Conservation (phyloP, 2,888 invertebrate genomes). For the Microplitis deprimator region DNA sequence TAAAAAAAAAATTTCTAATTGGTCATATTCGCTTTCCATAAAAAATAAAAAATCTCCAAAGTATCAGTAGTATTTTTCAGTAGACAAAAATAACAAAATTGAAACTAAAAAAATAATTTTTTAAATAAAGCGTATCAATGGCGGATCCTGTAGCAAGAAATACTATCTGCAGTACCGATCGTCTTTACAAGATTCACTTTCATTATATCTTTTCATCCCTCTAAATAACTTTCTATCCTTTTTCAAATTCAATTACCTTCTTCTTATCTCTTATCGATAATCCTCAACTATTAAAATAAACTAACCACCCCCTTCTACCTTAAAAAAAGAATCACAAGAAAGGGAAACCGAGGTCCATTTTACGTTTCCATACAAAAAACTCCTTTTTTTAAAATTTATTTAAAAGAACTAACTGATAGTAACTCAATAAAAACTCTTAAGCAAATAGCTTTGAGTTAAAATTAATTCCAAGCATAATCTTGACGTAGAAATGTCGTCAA, state of each 20-base stretch:
- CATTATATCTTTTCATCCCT: conserved; percentile 32
- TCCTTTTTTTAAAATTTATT: no score
- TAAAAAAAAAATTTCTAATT: no score
- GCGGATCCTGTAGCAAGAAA: conserved; percentile 57
- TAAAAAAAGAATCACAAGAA: background rate
- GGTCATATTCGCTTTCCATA: no score
- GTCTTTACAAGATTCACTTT: conserved; percentile 47
- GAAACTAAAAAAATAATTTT: conserved; percentile 7
- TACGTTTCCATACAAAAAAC: no score
- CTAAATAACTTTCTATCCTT: conserved; percentile 37
- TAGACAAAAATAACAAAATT: background rate
- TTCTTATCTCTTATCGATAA: conserved; percentile 33
- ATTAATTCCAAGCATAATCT: background rate
- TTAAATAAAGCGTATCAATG: conserved; percentile 62
- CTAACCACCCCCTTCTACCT: background rate
- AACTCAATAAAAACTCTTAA: no score
- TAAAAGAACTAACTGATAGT: no score
- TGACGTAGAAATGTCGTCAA: background rate
- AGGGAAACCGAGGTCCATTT: background rate
- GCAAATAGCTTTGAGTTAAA: no score
- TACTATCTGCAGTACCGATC: conserved; percentile 58
- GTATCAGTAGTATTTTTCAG: no score
- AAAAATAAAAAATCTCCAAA: background rate
- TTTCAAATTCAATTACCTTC: conserved; percentile 35
- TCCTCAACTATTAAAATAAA: conserved; percentile 2